These are phyloP conservation scores for Muscicapa striata DNA, from an alignment of 2,797 vertebrate genomes.

Conservation along the genomic window DNA sequence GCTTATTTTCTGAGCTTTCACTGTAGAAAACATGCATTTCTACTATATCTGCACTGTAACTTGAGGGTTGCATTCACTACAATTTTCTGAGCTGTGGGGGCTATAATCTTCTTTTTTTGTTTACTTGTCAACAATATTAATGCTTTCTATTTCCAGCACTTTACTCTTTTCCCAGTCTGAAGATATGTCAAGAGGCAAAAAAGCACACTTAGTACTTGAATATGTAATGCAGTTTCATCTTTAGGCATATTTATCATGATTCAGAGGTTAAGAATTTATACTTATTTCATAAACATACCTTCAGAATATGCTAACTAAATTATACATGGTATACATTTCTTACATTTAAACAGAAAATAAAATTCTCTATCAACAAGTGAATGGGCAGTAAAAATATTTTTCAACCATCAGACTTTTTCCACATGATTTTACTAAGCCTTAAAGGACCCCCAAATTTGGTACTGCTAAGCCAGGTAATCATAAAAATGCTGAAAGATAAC, in stretches of 20 bases:
- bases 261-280: not conserved
- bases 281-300: not conserved
- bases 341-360: not conserved
- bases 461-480: not conserved
- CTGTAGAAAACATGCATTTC: not conserved
- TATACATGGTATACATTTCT: not conserved
- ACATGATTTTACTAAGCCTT: not conserved
- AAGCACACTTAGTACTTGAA: not conserved
- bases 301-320: not conserved
- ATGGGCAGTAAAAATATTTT: not conserved
- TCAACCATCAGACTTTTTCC: not conserved
- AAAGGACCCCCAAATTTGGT: not conserved
- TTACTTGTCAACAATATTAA: constrained; percentile 63
- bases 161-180: constrained; percentile 18
- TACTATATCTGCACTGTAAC: not conserved
- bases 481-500: not conserved
- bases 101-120: constrained; percentile 59
- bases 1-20: constrained; percentile 38
- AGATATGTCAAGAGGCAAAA: constrained; percentile 29
- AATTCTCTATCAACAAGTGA: not conserved
- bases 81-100: constrained; percentile 7
- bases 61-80: not conserved
- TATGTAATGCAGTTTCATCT: constrained; percentile 6
- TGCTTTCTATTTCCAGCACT: constrained; percentile 50
- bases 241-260: not conserved